phyloP scores from a whole-genome alignment of 2,797 vertebrate genomes.

The Chrosomus eos region DNA sequence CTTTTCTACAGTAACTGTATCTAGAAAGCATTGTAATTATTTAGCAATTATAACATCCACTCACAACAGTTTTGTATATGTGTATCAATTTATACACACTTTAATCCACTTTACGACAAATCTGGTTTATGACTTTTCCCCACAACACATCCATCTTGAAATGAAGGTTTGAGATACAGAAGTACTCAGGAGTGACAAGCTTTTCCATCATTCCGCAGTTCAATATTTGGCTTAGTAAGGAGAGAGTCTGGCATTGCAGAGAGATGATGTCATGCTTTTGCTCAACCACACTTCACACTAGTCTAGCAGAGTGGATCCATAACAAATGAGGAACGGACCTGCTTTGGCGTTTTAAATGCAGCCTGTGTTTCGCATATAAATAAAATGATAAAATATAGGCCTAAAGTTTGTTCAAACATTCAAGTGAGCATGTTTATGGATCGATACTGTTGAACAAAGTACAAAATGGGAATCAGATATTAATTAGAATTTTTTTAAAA shows the following conservation, averaged over 20 bases:
- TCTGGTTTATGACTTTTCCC: constrained; percentile 29
- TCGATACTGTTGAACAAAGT: background rate
- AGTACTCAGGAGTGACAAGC: constrained; percentile 40
- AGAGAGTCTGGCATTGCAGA: constrained; percentile 67
- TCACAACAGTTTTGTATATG: background rate
- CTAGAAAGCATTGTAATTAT: background rate
- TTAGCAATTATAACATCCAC: background rate
- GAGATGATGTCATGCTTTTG: constrained; percentile 83
- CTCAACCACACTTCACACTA: constrained; percentile 68
- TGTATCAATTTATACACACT: constrained; percentile 10
- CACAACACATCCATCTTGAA: constrained; percentile 41
- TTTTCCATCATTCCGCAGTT: constrained; percentile 38
- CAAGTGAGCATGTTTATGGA: background rate
- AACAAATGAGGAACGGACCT: constrained; percentile 39
- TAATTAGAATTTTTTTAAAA: background rate
- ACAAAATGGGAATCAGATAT: background rate
- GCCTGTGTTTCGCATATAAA: constrained; percentile 36
- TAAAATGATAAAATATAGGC: constrained; percentile 11
- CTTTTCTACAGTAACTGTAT: background rate
- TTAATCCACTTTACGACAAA: constrained; percentile 35
- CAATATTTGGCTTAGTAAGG: constrained; percentile 39
- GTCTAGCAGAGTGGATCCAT: constrained; percentile 42
- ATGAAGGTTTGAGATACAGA: constrained; percentile 27
- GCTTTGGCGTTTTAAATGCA: background rate
- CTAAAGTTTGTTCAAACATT: background rate